Evolutionary conservation across 2,113 vertebrate species (phyloP).

Genomic region (Hyla sarda): DNA sequence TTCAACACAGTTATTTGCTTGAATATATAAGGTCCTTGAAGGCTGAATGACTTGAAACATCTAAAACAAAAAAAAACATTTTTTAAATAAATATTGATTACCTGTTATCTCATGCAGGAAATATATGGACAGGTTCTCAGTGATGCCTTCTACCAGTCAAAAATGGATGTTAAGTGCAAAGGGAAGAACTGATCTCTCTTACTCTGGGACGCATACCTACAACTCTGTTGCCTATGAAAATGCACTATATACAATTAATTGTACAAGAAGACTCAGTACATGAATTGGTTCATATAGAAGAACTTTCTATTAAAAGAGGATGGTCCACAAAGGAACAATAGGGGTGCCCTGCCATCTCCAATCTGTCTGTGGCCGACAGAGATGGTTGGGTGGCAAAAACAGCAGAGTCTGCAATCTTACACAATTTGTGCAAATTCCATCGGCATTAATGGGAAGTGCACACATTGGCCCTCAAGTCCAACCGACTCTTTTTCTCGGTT

Average conservation of each 20-base stretch:
- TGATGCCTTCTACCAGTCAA: background rate
- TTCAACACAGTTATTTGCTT: slow-evolving; percentile 98
- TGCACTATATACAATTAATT: background rate
- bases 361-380: no score
- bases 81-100: background rate
- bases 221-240: background rate
- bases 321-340: no score
- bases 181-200: background rate
- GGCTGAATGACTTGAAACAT: slow-evolving; percentile 99
- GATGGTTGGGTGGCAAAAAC: no score
- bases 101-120: background rate
- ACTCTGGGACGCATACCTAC: no score
- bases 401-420: no score
- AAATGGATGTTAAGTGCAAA: no score
- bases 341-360: no score
- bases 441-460: no score
- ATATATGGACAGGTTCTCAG: background rate
- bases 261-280: background rate
- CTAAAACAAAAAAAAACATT: slow-evolving; percentile 68
- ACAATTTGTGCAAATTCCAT: no score
- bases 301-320: background rate
- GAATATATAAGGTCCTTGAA: slow-evolving; percentile 95
- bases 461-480: no score
- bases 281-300: background rate
- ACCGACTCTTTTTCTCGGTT: no score